Percentiles rank a stretch among this genome's conserved stretches.
phyloP scores from a whole-genome alignment of 2,113 vertebrate genomes.

The Chloroceryle aenea region DNA sequence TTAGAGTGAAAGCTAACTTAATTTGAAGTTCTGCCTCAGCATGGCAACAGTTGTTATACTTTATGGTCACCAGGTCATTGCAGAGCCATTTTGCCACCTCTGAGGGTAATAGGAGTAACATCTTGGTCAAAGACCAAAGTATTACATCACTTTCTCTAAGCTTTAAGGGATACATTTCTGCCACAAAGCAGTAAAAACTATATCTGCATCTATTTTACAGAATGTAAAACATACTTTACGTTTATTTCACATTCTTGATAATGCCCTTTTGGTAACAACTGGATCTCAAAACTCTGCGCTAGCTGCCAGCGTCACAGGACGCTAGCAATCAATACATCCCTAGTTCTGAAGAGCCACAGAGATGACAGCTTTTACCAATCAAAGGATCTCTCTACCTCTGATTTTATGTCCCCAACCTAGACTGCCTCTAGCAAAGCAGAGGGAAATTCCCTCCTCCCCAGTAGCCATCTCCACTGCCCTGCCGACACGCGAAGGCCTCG shows the following conservation, averaged over 20 bases:
- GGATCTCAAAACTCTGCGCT: neutral
- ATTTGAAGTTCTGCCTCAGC: neutral
- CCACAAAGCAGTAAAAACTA: neutral
- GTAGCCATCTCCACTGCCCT: neutral
- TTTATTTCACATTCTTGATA: neutral
- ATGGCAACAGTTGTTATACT: neutral
- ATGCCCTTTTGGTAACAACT: neutral
- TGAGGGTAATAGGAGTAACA: neutral
- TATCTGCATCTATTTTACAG: neutral
- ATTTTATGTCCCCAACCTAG: neutral
- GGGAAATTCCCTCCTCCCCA: neutral
- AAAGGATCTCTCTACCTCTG: neutral
- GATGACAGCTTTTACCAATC: neutral
- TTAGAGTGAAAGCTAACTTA: neutral
- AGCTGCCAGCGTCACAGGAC: neutral
- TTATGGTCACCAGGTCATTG: neutral
- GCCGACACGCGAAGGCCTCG: neutral
- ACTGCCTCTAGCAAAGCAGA: neutral
- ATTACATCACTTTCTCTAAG: neutral
- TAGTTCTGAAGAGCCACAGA: neutral
- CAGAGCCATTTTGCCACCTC: neutral
- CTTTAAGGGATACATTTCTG: neutral
- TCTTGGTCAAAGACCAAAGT: neutral
- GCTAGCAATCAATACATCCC: neutral
- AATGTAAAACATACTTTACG: neutral